phyloP scores from a whole-genome alignment of 2,113 vertebrate genomes.

The Cololabis saira region DNA sequence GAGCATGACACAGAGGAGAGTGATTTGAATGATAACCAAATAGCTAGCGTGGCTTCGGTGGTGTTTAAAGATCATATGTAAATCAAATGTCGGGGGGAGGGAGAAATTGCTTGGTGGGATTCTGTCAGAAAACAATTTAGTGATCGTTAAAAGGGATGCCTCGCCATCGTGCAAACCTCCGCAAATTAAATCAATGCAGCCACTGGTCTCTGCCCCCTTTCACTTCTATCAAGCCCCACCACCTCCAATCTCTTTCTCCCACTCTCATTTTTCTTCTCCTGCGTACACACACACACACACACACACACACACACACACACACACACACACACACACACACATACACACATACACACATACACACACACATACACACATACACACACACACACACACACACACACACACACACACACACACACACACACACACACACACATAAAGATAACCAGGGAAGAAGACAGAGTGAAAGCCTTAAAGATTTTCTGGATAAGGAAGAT shows the following conservation, averaged over 20 bases:
- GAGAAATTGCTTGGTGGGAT: constrained; percentile 86
- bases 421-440: constrained; percentile 18
- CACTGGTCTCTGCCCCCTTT: constrained; percentile 75
- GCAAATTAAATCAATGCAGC: constrained; percentile 84
- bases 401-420: constrained; percentile 18
- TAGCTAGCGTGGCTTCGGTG: constrained; percentile 79
- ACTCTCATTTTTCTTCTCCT: constrained; percentile 42
- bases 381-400: constrained; percentile 9
- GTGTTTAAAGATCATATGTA: constrained; percentile 99
- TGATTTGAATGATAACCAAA: constrained; percentile 95
- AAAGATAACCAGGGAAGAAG: constrained; percentile 42
- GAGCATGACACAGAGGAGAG: constrained; percentile 84
- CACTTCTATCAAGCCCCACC: constrained; percentile 59
- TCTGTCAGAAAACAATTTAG: constrained; percentile 97
- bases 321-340: constrained; percentile 20
- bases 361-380: constrained; percentile 9
- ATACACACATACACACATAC: constrained; percentile 28
- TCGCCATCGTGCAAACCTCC: constrained; percentile 83
- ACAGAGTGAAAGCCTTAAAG: constrained; percentile 43
- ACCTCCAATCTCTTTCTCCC: constrained; percentile 3
- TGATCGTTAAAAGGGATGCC: constrained; percentile 91
- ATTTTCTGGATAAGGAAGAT: constrained; percentile 57
- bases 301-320: constrained; percentile 6
- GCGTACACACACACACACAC: constrained; percentile 18
- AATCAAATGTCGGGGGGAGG: constrained; percentile 89